Conservation (phyloP, 2,888 invertebrate genomes). For the Hydraecia micacea region DNA sequence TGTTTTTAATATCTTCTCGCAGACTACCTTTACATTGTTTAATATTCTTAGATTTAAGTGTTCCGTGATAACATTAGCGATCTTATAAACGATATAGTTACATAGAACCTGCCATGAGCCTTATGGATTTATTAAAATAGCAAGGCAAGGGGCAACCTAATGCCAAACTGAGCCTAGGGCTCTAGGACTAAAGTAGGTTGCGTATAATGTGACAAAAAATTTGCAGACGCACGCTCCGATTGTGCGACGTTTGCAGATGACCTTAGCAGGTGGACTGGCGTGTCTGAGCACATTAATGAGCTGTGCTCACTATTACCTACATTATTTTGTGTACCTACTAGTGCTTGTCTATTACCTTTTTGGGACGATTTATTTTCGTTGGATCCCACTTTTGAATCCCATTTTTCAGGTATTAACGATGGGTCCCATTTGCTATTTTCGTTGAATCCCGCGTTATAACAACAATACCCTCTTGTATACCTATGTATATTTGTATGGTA, state of each 20-base stretch:
- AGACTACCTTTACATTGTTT: background rate
- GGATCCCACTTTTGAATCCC: too few species aligned
- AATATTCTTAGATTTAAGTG: background rate
- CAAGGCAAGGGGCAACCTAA: background rate
- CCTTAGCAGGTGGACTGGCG: slow-evolving; percentile 20
- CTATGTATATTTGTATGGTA: background rate
- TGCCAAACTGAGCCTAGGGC: background rate
- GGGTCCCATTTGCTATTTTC: too few species aligned
- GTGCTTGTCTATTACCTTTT: background rate
- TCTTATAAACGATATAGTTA: background rate
- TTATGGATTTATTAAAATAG: background rate
- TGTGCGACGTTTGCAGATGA: slow-evolving; percentile 4
- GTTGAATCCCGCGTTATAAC: too few species aligned
- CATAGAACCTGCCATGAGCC: background rate
- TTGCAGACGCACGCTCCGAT: background rate
- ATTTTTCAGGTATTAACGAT: too few species aligned
- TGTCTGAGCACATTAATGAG: slow-evolving; percentile 22
- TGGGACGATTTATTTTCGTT: too few species aligned
- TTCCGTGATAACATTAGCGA: background rate
- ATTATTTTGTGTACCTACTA: background rate
- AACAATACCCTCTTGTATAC: background rate
- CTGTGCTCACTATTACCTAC: background rate
- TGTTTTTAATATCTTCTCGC: background rate
- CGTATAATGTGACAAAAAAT: background rate
- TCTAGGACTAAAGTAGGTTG: background rate